Evolutionary conservation across 1,140 invertebrate species (phyloP), one percentile per base, ranked within the genome.

Genomic region (Matsumurasca onukii): DNA sequence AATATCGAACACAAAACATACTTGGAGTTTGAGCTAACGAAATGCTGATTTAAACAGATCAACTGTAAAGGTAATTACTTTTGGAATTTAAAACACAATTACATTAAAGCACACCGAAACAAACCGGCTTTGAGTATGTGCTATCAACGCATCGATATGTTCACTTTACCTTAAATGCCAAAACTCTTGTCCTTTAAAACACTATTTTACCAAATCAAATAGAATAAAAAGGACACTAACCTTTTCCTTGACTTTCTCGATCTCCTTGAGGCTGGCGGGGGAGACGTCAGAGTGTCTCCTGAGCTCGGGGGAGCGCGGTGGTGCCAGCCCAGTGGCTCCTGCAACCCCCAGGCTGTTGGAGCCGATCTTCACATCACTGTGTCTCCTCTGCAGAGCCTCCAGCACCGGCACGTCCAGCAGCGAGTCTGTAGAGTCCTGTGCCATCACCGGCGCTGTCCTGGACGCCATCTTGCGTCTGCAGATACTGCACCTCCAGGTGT

Each of bases 211-310:
- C n/a, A n/a, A n/a, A n/a, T n/a, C n/a, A n/a, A n/a, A n/a, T n/a
- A n/a, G n/a, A n/a, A n/a, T n/a, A n/a, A n/a, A n/a, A n/a, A n/a
- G n/a, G n/a, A n/a, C n/a, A 30, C 61, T 48, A 15, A 65, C 62
- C 62, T 65, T 65, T 27, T 65, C 62, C 34, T 45, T 45, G 2
- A 92, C 91, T 84, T 92, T 91, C 81, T 93, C 91, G 1, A 93
- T 80, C 79, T 93, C 91, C 76, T 92, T 93, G 2, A 93, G 80
- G 39, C 90, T 92, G 0, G 91, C 91, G 0, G 91, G 90, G 20
- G 91, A 93, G 0, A 93, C 91, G 70, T 93, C 91, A 0, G 90
- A 92, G 75, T 93, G 91, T 39, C 91, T 80, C 0, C 91, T 79
- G 0, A 91, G 78, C 73, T 93, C 91, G 0, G 91, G 89, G 69